Evolutionary conservation across 1,140 invertebrate species (phyloP).

Genomic region (Drosophila baimaii): DNA sequence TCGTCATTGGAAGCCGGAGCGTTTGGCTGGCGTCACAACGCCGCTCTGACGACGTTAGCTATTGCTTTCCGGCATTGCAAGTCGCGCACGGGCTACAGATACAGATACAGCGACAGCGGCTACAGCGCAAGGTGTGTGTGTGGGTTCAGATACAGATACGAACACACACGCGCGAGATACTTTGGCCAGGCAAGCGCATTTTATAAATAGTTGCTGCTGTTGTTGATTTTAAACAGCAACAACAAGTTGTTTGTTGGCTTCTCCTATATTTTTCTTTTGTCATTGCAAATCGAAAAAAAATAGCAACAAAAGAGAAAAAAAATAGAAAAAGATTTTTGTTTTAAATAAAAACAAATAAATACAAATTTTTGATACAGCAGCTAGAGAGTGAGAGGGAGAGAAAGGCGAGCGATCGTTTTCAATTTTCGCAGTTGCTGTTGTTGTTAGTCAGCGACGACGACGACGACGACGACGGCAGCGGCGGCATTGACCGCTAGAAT

Average conservation of each 20-base stretch:
- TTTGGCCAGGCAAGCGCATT: constrained; percentile 71
- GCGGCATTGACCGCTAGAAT: constrained; percentile 82
- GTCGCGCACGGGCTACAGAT: constrained; percentile 49
- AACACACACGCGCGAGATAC: constrained; percentile 51
- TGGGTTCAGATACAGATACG: constrained; percentile 21
- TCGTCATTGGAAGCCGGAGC: constrained; percentile 67
- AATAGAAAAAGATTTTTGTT: constrained; percentile 33
- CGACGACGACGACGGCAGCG: constrained; percentile 37
- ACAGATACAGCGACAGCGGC: constrained; percentile 28
- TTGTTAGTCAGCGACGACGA: constrained; percentile 47
- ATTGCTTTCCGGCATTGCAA: constrained; percentile 78
- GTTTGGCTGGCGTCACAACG: constrained; percentile 59
- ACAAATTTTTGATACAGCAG: constrained; percentile 26
- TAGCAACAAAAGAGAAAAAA: no score
- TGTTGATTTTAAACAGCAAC: constrained; percentile 63
- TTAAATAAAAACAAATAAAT: constrained; percentile 39
- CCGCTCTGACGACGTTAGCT: constrained; percentile 60
- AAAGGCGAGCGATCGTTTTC: constrained; percentile 66
- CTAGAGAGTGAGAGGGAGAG: constrained; percentile 15
- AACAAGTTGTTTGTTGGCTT: constrained; percentile 75
- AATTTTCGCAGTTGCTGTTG: constrained; percentile 65
- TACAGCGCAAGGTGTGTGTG: constrained; percentile 8
- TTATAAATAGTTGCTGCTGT: constrained; percentile 78
- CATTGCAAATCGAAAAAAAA: constrained; percentile 73
- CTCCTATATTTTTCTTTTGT: constrained; percentile 59